Base-by-base conservation (phyloP, 2,888 invertebrate species). In the Dendrolimus houi region DNA sequence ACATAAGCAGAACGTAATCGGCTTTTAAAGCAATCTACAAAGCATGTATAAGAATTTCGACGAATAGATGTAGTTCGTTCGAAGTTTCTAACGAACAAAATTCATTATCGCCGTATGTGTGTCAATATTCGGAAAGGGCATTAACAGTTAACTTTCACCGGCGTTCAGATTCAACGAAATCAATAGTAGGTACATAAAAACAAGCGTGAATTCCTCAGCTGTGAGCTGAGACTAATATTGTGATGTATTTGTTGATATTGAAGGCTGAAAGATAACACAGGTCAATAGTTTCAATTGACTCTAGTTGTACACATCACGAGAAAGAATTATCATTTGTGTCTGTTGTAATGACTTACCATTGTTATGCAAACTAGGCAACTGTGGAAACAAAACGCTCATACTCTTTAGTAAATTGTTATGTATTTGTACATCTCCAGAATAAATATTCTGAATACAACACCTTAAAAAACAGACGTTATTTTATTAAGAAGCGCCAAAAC, bases 261-360 rank as follows among this genome's bases (percentile, higher is more conserved):
- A 72, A 72, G 69, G 67, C 60, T 66, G 61, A 57, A 63, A 61
- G 57, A 64, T 60, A 60, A 59, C 55, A 60, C 59, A 64, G 79
- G 81, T 83, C 71, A 79, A 79, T 65, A 67, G 62, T 66, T 64
- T 64, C 77, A 82, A 78, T 83, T 82, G 81, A 78, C 80, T 70
- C 70, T 70, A 71, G 67, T 78, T 77, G 62, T 52, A n/a, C 58
- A 53, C 41, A 40, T 56, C 41, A 10, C 9, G 41, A 47, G 47
- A 47, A 13, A 42, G 29, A 55, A 47, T 14, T 9, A 54, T 29
- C 29, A 14, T 40, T 53, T 12, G 42, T 42, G 14, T 41, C 55
- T 40, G 52, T 53, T 52, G 53, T 53, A 60, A 62, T 47, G 47
- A 29, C 3, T 47, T 47, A 47, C 9, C 47, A 10, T 47, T 47